phyloP scores from a whole-genome alignment of 2,113 vertebrate genomes.

The Lepus timidus region DNA sequence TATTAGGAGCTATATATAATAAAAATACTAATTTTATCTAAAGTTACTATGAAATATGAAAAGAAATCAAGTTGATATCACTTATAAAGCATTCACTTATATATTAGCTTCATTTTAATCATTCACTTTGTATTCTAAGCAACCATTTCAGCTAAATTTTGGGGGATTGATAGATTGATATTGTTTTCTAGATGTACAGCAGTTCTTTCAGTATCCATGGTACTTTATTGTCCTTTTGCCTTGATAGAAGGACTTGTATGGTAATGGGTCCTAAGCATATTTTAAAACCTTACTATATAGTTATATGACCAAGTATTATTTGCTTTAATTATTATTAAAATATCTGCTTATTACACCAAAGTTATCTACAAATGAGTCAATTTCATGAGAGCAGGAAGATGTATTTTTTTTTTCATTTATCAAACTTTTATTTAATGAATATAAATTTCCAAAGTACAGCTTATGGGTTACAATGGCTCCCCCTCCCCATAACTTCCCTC shows the following conservation, averaged over 20 bases:
- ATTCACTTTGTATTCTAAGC: background rate
- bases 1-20: conserved; percentile 10
- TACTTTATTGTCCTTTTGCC: background rate
- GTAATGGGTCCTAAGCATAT: background rate
- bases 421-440: no score
- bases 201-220: background rate
- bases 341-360: background rate
- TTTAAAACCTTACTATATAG: conserved; percentile 32
- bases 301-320: conserved; percentile 24
- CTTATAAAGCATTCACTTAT: background rate
- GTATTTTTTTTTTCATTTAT: conserved; percentile 15
- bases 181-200: background rate
- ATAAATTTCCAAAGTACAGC: no score
- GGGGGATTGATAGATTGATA: background rate
- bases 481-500: no score
- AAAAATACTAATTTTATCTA: background rate
- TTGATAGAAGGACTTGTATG: background rate
- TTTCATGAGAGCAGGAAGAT: background rate
- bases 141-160: background rate
- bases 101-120: background rate
- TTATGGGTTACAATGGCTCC: no score
- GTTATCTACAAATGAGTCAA: background rate
- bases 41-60: background rate
- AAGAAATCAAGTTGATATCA: background rate
- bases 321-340: conserved; percentile 52